These are phyloP conservation scores for Trichoplusia ni DNA, from an alignment of 1,140 invertebrate species.

Conservation along the genomic window DNA sequence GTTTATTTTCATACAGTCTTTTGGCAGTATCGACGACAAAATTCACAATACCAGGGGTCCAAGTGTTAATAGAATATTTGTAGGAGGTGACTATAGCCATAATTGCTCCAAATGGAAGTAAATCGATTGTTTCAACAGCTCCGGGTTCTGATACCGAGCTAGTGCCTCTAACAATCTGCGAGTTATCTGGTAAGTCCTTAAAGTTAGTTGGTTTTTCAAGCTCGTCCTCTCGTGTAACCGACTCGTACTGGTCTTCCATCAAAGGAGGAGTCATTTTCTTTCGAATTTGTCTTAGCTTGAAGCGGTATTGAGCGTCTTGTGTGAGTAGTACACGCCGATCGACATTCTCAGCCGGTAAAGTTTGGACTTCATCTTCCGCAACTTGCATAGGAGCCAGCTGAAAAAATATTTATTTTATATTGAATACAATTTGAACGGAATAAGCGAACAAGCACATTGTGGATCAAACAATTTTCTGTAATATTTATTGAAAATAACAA, in stretches of 20 bases:
- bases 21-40: conserved; percentile 77
- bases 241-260: conserved; percentile 47
- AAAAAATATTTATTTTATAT: neutral
- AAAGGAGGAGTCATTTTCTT: conserved; percentile 63
- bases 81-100: conserved; percentile 81
- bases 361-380: conserved; percentile 65
- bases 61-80: conserved; percentile 79
- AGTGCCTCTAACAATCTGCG: conserved; percentile 75
- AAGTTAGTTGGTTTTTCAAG: conserved; percentile 78
- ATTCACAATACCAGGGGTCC: conserved; percentile 76
- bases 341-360: conserved; percentile 56
- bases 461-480: too few species aligned
- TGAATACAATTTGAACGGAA: neutral
- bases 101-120: conserved; percentile 80
- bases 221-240: conserved; percentile 70
- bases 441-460: too few species aligned
- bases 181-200: conserved; percentile 76
- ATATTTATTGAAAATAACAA: too few species aligned
- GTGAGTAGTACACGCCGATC: conserved; percentile 63
- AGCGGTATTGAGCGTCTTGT: conserved; percentile 63
- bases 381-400: conserved; percentile 57
- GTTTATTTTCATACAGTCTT: conserved; percentile 72
- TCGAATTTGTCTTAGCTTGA: conserved; percentile 59
- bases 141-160: conserved; percentile 61
- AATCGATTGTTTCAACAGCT: conserved; percentile 46